Conservation (phyloP, 2,888 invertebrate species). For the Heliothis peltigera region DNA sequence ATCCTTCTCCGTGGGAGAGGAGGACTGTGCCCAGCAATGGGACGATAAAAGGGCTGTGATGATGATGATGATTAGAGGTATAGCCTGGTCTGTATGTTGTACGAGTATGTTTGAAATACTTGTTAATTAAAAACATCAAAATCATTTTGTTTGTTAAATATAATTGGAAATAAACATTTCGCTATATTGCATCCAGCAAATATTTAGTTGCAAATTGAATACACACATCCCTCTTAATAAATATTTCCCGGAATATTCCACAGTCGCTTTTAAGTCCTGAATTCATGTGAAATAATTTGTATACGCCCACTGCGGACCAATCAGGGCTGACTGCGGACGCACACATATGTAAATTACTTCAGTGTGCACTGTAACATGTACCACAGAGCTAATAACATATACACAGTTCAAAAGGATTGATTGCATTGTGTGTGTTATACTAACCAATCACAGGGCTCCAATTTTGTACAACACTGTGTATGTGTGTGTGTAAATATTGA, state of each 20-base stretch:
- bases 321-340: not conserved
- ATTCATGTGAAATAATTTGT: not conserved
- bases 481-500: constrained; percentile 11
- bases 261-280: constrained; percentile 1
- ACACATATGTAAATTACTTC: not conserved
- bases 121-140: no score
- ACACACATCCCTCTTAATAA: not conserved
- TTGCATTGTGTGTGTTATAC: not conserved
- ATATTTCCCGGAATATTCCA: not conserved
- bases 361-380: not conserved
- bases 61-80: no score
- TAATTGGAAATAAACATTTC: no score
- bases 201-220: not conserved
- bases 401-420: no score
- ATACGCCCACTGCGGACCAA: no score
- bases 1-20: no score
- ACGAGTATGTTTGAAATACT: no score
- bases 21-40: no score
- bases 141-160: no score
- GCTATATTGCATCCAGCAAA: not conserved
- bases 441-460: not conserved
- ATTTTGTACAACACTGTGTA: not conserved
- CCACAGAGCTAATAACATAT: not conserved
- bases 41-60: no score
- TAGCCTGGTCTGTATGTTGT: no score